Evolutionary conservation across 2,888 invertebrate species (phyloP).

Genomic region (Lycocerus yunnanus): DNA sequence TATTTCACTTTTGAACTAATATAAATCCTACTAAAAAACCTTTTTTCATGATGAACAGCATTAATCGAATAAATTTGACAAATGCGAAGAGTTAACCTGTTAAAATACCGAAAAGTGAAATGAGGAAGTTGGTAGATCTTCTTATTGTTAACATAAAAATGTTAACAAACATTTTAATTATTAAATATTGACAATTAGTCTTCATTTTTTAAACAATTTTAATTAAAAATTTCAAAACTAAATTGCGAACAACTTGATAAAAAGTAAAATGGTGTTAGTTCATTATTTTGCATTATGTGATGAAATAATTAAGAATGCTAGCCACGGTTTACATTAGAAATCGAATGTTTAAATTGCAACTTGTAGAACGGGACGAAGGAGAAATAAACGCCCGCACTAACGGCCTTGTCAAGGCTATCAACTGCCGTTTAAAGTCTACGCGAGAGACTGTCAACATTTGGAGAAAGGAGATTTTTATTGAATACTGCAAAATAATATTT

Average conservation of each 20-base stretch:
- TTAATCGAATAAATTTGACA: background rate
- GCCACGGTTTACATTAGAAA: slow-evolving; percentile 35
- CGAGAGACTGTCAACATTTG: slow-evolving; percentile 26
- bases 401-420: slow-evolving; percentile 52
- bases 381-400: slow-evolving; percentile 45
- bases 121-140: slow-evolving; percentile 24
- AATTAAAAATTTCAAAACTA: slow-evolving; percentile 26
- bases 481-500: background rate
- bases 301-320: slow-evolving; percentile 41
- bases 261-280: slow-evolving; percentile 31
- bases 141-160: background rate
- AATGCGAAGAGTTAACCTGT: background rate
- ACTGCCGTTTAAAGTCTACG: slow-evolving; percentile 36
- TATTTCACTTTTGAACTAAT: background rate
- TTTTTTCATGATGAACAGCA: background rate
- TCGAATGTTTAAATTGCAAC: slow-evolving; percentile 31
- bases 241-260: slow-evolving; percentile 25
- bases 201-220: slow-evolving; percentile 3
- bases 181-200: background rate
- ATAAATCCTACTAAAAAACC: background rate
- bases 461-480: slow-evolving; percentile 28
- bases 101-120: slow-evolving; percentile 18
- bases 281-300: slow-evolving; percentile 33
- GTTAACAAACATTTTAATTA: background rate
- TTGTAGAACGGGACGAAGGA: slow-evolving; percentile 27